A percentile compares a stretch with the other conserved stretches of the same genome.
Conservation (phyloP, 2,888 invertebrate species). For the Athalia circularis region DNA sequence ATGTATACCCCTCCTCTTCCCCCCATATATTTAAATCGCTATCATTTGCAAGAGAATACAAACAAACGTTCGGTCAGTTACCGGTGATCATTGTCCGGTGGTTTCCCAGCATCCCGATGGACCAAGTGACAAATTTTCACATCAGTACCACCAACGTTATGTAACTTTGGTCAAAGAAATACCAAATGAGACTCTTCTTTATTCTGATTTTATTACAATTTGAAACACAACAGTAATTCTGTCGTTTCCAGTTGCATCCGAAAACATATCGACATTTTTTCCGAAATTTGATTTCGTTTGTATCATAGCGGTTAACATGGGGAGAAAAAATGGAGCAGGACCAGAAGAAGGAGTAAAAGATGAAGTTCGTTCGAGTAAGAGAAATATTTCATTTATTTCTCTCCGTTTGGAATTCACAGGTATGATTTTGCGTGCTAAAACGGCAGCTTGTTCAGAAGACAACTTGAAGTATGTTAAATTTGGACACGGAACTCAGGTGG, state of each 20-base stretch:
- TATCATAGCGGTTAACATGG: constrained; percentile 11
- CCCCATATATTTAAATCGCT: constrained; percentile 50
- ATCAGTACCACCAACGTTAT: neutral
- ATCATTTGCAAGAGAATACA: constrained; percentile 30
- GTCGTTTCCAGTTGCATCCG: no score
- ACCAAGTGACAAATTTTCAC: neutral
- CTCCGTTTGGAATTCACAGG: constrained; percentile 22
- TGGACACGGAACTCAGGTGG: constrained; percentile 29
- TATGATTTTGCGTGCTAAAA: constrained; percentile 14
- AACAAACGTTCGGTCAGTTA: constrained; percentile 20
- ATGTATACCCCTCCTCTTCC: neutral
- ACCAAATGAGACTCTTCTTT: neutral
- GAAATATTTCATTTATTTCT: constrained; percentile 12
- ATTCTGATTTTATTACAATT: neutral
- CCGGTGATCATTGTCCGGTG: constrained; percentile 5
- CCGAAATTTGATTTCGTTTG: constrained; percentile 31
- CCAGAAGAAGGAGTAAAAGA: neutral
- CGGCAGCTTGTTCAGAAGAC: neutral
- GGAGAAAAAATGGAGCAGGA: neutral
- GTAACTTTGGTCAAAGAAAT: neutral
- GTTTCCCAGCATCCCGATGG: neutral
- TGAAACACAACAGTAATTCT: no score
- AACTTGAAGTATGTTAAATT: constrained; percentile 15
- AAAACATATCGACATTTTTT: constrained; percentile 20
- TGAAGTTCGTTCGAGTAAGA: constrained; percentile 12